Conservation (phyloP, 2,113 vertebrate species). For the Xiphophorus maculatus region DNA sequence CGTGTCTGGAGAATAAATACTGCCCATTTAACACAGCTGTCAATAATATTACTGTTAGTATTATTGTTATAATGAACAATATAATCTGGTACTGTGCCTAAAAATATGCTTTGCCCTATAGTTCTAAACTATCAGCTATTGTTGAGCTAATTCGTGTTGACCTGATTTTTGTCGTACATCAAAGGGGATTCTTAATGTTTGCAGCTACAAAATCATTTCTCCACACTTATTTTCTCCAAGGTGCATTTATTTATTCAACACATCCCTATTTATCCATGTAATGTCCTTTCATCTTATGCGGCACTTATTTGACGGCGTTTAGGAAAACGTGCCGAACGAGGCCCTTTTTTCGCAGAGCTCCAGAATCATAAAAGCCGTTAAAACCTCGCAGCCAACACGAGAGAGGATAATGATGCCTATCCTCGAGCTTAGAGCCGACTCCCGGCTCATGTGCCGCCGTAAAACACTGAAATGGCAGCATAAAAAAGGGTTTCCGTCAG, state of each 20-base stretch:
- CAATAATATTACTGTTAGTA: neutral
- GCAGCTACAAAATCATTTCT: neutral
- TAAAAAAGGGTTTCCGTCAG: slow-evolving; percentile 15
- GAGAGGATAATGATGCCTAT: neutral
- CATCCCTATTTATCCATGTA: neutral
- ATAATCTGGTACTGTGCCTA: neutral
- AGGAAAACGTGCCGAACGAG: neutral
- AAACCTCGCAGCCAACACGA: neutral
- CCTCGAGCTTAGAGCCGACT: slow-evolving; percentile 17
- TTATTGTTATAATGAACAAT: neutral
- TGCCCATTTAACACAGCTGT: neutral
- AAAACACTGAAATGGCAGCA: slow-evolving; percentile 7
- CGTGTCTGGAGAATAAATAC: no score
- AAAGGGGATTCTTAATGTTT: neutral
- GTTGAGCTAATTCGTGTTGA: neutral
- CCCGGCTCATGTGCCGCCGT: slow-evolving; percentile 3
- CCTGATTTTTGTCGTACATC: neutral
- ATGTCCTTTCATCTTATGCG: neutral
- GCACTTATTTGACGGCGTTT: neutral
- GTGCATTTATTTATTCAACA: neutral
- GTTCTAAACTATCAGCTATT: neutral
- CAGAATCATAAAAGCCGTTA: neutral
- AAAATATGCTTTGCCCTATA: neutral
- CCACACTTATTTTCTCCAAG: neutral
- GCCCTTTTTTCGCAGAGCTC: neutral